These are phyloP conservation scores for Himalopsyche tibetana DNA, from an alignment of 2,888 invertebrate genomes.

Conservation along the genomic window DNA sequence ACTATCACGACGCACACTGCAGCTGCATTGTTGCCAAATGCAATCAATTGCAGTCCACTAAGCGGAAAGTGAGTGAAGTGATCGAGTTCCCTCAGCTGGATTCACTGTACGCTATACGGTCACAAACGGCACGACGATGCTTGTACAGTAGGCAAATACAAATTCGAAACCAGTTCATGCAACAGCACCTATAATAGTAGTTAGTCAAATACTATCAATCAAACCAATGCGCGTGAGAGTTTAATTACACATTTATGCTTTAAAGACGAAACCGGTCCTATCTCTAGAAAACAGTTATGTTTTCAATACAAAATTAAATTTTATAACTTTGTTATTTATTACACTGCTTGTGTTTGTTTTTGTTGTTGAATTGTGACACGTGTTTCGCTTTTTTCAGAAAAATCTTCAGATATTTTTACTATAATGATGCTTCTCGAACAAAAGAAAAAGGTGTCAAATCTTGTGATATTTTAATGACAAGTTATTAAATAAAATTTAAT, in stretches of 20 bases:
- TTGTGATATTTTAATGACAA: too few relatives aligned
- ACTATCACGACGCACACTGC: not conserved
- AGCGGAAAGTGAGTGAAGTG: slow-evolving; percentile 24
- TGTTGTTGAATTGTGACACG: too few relatives aligned
- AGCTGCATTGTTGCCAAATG: slow-evolving; percentile 48
- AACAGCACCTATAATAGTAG: too few relatives aligned
- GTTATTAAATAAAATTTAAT: too few relatives aligned
- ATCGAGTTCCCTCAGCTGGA: slow-evolving; percentile 32
- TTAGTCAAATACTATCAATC: not conserved
- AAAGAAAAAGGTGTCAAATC: too few relatives aligned
- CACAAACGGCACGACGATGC: not conserved
- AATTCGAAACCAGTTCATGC: not conserved
- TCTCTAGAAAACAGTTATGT: too few relatives aligned
- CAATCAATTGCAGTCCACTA: slow-evolving; percentile 39
- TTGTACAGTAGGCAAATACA: not conserved
- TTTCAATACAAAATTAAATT: too few relatives aligned
- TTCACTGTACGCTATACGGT: slow-evolving; percentile 15
- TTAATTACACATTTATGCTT: not conserved
- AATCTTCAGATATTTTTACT: too few relatives aligned
- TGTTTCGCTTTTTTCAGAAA: too few relatives aligned
- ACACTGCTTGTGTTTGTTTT: too few relatives aligned
- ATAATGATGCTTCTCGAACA: too few relatives aligned
- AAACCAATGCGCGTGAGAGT: not conserved
- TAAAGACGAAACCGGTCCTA: not conserved
- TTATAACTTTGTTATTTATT: too few relatives aligned